phyloP scores from a whole-genome alignment of 1,140 invertebrate species.

The Leptoteleia sp. region DNA sequence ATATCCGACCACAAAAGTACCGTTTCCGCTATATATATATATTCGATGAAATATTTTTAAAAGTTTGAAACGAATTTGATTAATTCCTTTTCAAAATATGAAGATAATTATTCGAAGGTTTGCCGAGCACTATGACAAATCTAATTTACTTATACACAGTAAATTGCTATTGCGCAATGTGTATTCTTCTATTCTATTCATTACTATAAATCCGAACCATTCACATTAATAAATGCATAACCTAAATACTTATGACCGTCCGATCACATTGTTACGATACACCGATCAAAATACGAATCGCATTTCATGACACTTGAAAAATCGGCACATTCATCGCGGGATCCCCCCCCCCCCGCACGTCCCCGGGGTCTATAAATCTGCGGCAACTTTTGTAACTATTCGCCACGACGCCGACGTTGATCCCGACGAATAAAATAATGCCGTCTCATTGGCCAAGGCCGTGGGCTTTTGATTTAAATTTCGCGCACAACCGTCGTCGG shows the following conservation, averaged over 20 bases:
- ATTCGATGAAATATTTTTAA: no score
- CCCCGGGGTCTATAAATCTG: slow-evolving; percentile 1
- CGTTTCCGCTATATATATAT: no score
- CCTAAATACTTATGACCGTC: slow-evolving; percentile 5
- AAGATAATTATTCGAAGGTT: no score
- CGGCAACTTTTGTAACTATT: slow-evolving; percentile 24
- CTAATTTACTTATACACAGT: no score
- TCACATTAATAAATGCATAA: background rate
- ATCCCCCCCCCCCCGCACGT: no score
- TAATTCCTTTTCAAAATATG: no score
- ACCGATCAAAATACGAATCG: slow-evolving; percentile 32
- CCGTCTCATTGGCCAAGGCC: slow-evolving; percentile 18
- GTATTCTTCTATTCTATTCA: background rate
- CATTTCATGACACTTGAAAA: slow-evolving; percentile 31
- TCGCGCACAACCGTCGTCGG: slow-evolving; percentile 12
- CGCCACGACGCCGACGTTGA: slow-evolving; percentile 2
- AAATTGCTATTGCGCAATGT: no score
- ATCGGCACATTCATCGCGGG: slow-evolving; percentile 31
- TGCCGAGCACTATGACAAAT: no score
- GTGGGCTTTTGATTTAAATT: slow-evolving; percentile 36
- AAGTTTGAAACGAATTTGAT: no score
- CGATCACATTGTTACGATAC: slow-evolving; percentile 29
- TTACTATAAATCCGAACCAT: slow-evolving; percentile 5
- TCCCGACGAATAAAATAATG: slow-evolving; percentile 33
- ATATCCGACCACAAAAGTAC: no score